Conservation (phyloP, 2,888 invertebrate species). For the Thymelicus acteon region DNA sequence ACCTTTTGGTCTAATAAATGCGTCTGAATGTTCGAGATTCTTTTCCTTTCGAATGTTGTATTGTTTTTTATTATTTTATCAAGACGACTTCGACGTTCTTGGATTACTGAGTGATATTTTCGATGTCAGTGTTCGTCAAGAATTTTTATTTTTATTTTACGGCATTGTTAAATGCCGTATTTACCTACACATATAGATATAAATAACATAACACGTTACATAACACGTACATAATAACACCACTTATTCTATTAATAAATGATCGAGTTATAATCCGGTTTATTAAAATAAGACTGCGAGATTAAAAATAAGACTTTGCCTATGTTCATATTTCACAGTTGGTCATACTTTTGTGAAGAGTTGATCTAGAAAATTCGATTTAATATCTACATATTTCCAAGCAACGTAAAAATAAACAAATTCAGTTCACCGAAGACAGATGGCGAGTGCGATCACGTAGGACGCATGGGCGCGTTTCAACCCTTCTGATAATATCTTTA, state of each 20-base stretch:
- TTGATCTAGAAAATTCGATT: neutral
- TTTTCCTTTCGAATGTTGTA: slow-evolving; percentile 24
- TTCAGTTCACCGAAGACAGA: slow-evolving; percentile 76
- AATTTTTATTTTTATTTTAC: too few relatives aligned
- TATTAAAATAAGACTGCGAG: too few relatives aligned
- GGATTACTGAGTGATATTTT: neutral
- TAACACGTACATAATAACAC: too few relatives aligned
- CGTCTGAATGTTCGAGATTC: slow-evolving; percentile 24
- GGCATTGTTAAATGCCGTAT: too few relatives aligned
- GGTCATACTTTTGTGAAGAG: neutral
- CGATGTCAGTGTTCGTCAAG: too few relatives aligned
- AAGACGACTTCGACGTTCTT: neutral
- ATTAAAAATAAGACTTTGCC: too few relatives aligned
- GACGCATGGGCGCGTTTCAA: slow-evolving; percentile 69
- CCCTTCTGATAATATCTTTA: slow-evolving; percentile 85
- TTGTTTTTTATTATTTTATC: slow-evolving; percentile 7
- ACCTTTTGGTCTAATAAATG: slow-evolving; percentile 37
- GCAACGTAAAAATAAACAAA: slow-evolving; percentile 66
- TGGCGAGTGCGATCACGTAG: slow-evolving; percentile 77
- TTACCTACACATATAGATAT: too few relatives aligned
- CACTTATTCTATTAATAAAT: too few relatives aligned
- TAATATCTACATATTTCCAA: slow-evolving; percentile 22
- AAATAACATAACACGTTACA: too few relatives aligned
- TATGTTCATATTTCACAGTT: too few relatives aligned
- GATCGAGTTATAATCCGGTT: too few relatives aligned